A percentile compares a stretch with the other conserved stretches of the same genome.
These are phyloP conservation scores for Cantharis nigra DNA, from an alignment of 2,888 invertebrate genomes.

Conservation along the genomic window DNA sequence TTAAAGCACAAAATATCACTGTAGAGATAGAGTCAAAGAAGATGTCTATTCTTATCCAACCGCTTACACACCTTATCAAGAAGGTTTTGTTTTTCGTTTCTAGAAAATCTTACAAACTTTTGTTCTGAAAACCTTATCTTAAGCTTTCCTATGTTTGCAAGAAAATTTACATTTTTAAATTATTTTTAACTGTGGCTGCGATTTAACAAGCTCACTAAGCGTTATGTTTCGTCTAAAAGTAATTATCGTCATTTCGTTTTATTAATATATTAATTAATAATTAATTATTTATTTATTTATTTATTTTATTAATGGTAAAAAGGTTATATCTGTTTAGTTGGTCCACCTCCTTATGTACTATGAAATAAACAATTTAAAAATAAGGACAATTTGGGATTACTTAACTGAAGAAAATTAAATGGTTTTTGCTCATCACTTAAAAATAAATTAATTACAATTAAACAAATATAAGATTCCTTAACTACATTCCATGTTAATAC, in stretches of 20 bases:
- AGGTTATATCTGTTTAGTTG: too few species aligned
- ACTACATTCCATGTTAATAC: too few species aligned
- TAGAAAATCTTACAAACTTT: slow-evolving; percentile 23
- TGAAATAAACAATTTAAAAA: too few species aligned
- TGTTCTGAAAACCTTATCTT: slow-evolving; percentile 24
- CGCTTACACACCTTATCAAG: slow-evolving; percentile 23
- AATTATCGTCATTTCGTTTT: background rate
- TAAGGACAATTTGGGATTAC: too few species aligned
- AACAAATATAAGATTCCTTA: too few species aligned
- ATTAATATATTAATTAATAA: background rate
- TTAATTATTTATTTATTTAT: too few species aligned
- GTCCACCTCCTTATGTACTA: too few species aligned
- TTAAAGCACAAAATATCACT: slow-evolving; percentile 28
- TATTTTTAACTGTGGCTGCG: background rate
- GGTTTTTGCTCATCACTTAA: too few species aligned
- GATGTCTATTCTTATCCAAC: slow-evolving; percentile 25
- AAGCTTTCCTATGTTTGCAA: slow-evolving; percentile 4
- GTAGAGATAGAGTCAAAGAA: slow-evolving; percentile 23
- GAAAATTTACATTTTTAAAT: slow-evolving; percentile 5
- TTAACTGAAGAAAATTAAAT: too few species aligned
- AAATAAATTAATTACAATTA: too few species aligned
- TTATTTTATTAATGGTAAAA: too few species aligned
- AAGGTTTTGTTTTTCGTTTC: slow-evolving; percentile 24
- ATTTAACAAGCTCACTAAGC: background rate
- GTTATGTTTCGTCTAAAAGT: background rate